Evolutionary conservation across 2,888 invertebrate species (phyloP).

Genomic region (Alcis repandata): DNA sequence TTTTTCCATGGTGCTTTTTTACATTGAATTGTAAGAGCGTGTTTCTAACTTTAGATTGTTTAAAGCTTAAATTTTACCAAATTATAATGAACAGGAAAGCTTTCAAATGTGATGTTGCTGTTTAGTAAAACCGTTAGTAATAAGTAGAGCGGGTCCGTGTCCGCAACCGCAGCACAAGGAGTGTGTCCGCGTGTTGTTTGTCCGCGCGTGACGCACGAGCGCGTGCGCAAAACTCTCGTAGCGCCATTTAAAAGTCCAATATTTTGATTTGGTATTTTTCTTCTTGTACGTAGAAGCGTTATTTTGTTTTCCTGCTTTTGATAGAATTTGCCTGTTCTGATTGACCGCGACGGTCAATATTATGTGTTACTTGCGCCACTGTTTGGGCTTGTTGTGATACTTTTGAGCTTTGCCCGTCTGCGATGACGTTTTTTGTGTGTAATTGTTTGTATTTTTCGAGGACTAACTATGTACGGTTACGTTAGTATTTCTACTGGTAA

Average conservation of each 20-base stretch:
- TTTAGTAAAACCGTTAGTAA: too few species aligned
- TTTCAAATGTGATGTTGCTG: too few species aligned
- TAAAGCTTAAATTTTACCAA: too few species aligned
- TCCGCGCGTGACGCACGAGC: slow-evolving; percentile 8
- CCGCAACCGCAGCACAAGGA: background rate
- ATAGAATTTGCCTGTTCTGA: slow-evolving; percentile 3
- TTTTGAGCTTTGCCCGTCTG: background rate
- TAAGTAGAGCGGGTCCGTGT: background rate
- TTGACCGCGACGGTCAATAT: background rate
- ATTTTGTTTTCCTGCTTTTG: slow-evolving; percentile 10
- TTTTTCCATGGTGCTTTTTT: too few species aligned
- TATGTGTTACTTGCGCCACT: slow-evolving; percentile 13
- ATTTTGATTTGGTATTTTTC: slow-evolving; percentile 10
- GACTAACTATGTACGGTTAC: background rate
- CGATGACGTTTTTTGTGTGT: background rate
- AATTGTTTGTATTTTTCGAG: background rate
- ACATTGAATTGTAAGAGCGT: too few species aligned
- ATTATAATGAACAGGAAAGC: too few species aligned
- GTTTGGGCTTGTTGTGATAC: background rate
- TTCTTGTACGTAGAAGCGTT: slow-evolving; percentile 7
- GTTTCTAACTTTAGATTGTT: too few species aligned
- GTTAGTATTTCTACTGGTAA: too few species aligned
- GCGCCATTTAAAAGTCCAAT: background rate
- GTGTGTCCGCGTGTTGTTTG: background rate
- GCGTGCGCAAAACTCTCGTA: too few species aligned